Evolutionary conservation across 35 echinoderm and acorn worm genomes (phyloP).

Genomic region (Hemicentrotus pulcherrimus): DNA sequence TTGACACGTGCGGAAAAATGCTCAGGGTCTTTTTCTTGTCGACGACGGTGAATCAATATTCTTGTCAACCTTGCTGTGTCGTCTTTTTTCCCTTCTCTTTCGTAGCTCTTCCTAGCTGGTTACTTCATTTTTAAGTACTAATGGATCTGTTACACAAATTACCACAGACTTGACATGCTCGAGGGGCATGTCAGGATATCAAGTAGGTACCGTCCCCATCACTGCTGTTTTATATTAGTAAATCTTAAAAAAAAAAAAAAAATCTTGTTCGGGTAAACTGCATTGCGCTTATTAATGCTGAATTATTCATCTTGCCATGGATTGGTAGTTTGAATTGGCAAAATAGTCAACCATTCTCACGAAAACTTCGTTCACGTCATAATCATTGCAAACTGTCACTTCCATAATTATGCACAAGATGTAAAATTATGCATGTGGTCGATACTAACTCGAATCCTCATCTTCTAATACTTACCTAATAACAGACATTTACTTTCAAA

Average conservation of each 20-base stretch:
- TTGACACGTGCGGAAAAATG: background rate
- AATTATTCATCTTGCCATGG: too few relatives aligned
- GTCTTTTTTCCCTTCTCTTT: background rate
- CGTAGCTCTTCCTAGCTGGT: background rate
- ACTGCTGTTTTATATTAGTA: background rate
- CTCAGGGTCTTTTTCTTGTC: background rate
- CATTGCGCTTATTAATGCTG: too few relatives aligned
- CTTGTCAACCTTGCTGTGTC: background rate
- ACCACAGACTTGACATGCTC: background rate
- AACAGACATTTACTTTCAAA: too few relatives aligned
- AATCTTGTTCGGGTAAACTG: too few relatives aligned
- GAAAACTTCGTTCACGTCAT: too few relatives aligned
- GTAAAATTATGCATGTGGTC: too few relatives aligned
- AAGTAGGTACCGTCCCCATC: background rate
- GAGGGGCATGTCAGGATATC: background rate
- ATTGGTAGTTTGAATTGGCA: too few relatives aligned
- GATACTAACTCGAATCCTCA: too few relatives aligned
- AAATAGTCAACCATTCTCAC: too few relatives aligned
- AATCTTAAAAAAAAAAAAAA: background rate
- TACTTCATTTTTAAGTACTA: background rate
- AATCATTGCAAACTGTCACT: too few relatives aligned
- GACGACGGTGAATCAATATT: background rate
- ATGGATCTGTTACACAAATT: conserved; percentile 2
- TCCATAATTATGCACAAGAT: too few relatives aligned
- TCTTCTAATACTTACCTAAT: too few relatives aligned